These are phyloP conservation scores for Eonycteris spelaea DNA, from an alignment of 2,113 vertebrate species.

Conservation along the genomic window DNA sequence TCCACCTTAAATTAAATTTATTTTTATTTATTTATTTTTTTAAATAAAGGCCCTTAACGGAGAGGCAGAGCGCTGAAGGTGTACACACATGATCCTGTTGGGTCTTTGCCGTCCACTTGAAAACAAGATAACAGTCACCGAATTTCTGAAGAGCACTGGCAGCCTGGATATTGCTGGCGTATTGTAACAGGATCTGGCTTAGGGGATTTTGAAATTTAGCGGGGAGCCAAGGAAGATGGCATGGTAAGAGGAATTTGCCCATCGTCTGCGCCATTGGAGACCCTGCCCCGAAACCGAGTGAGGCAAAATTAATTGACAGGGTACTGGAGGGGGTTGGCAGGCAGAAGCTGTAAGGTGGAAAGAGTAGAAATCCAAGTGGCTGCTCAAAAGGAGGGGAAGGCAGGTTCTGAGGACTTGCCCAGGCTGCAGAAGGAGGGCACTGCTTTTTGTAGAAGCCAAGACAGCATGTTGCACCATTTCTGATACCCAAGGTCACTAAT, in stretches of 20 bases:
- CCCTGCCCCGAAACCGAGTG: background rate
- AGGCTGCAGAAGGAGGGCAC: background rate
- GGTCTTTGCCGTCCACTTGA: background rate
- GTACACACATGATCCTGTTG: background rate
- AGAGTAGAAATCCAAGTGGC: background rate
- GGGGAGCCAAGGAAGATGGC: background rate
- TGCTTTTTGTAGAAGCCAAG: background rate
- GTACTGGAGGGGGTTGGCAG: background rate
- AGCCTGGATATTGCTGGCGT: background rate
- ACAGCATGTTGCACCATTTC: rapidly evolving
- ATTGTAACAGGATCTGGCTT: background rate
- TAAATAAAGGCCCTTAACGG: background rate
- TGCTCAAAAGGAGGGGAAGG: background rate
- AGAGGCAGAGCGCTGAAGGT: background rate
- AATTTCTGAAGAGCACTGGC: background rate
- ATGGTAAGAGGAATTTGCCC: background rate
- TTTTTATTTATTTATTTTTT: background rate
- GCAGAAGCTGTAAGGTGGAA: background rate
- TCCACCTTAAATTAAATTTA: background rate
- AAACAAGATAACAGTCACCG: background rate
- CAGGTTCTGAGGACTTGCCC: background rate
- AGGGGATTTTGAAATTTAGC: background rate
- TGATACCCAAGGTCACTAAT: background rate
- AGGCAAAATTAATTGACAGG: background rate
- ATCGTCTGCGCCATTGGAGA: background rate